These are phyloP conservation scores for Anneissia japonica DNA, from an alignment of 35 echinoderm and acorn worm species.

Conservation along the genomic window DNA sequence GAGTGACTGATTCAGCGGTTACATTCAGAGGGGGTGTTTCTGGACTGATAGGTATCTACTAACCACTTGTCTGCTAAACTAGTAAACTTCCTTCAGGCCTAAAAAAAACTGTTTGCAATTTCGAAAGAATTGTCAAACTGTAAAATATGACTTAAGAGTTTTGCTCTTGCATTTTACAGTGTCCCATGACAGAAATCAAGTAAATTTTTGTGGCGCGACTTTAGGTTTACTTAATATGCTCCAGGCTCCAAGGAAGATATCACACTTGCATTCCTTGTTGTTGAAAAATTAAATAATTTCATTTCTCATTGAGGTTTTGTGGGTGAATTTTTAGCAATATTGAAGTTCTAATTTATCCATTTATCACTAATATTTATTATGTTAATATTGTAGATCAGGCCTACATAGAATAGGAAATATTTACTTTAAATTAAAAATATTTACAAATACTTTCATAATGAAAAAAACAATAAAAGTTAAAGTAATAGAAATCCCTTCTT, in stretches of 20 bases:
- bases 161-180: neutral
- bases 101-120: neutral
- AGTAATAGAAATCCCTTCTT: too few relatives aligned
- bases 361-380: too few relatives aligned
- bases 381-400: too few relatives aligned
- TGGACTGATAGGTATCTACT: neutral
- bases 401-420: too few relatives aligned
- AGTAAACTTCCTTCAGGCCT: neutral
- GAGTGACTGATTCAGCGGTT: neutral
- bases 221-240: neutral
- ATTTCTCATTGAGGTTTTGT: neutral
- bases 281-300: neutral
- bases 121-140: too few relatives aligned
- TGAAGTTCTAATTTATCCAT: too few relatives aligned
- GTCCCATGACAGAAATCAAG: neutral
- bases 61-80: neutral
- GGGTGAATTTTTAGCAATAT: neutral
- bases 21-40: neutral
- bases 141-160: neutral
- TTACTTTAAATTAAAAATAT: too few relatives aligned
- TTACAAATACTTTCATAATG: too few relatives aligned
- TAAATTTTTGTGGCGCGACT: neutral
- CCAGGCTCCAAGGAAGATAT: neutral
- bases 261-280: neutral
- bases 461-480: too few relatives aligned